These are phyloP conservation scores for Mizuhopecten yessoensis DNA, from an alignment of 1,140 invertebrate species.

Conservation along the genomic window DNA sequence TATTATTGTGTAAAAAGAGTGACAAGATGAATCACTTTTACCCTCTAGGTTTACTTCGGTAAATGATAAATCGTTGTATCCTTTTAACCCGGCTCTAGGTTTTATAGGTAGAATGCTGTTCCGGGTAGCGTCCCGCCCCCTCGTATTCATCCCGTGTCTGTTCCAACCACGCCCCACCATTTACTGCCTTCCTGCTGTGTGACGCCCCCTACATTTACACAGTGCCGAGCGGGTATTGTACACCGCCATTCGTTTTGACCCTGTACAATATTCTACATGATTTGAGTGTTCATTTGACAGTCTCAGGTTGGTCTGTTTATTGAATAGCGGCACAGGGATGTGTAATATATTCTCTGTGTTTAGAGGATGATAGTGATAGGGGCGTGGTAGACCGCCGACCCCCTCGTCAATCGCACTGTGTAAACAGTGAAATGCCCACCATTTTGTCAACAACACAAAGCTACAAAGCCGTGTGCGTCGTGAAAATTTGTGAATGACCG, in stretches of 20 bases:
- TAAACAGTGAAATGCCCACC: background rate
- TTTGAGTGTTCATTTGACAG: conserved; percentile 16
- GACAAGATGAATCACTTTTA: background rate
- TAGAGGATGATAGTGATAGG: background rate
- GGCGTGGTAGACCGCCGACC: background rate
- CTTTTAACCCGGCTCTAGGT: background rate
- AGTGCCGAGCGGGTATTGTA: background rate
- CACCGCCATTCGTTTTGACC: background rate
- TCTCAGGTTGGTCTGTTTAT: background rate
- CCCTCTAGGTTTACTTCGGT: background rate
- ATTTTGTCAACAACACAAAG: background rate
- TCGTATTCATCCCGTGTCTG: background rate
- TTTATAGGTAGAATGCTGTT: conserved; percentile 28
- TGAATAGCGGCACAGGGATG: background rate
- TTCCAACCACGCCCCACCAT: conserved; percentile 8
- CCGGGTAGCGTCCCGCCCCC: conserved; percentile 10
- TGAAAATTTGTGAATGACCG: background rate
- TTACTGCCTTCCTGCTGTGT: background rate
- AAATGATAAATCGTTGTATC: background rate
- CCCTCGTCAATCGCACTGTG: background rate
- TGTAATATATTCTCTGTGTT: background rate
- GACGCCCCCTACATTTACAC: conserved; percentile 22
- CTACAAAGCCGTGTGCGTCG: background rate
- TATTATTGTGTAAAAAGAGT: too few species aligned
- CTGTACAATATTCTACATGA: background rate